phyloP scores from a whole-genome alignment of 2,888 invertebrate genomes.

The Drosophila maculinotata region DNA sequence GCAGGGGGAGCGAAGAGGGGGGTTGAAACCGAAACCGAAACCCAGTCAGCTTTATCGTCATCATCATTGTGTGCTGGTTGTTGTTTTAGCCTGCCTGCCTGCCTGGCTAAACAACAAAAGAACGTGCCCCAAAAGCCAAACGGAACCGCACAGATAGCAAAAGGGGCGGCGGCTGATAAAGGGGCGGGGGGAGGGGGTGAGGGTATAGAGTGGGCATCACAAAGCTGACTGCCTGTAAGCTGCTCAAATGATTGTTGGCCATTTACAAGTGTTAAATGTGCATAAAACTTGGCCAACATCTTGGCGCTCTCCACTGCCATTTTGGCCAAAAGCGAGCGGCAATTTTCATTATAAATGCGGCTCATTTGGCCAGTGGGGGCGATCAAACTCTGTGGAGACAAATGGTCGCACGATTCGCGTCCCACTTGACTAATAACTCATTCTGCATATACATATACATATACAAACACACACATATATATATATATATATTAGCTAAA shows the following conservation, averaged over 20 bases:
- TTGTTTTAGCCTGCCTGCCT: constrained; percentile 30
- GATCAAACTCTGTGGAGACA: constrained; percentile 30
- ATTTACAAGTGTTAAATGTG: constrained; percentile 71
- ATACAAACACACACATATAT: neutral
- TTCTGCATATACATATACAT: neutral
- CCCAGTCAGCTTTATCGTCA: constrained; percentile 46
- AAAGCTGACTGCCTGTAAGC: constrained; percentile 13
- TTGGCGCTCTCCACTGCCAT: constrained; percentile 2
- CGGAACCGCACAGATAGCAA: constrained; percentile 12
- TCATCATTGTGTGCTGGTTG: constrained; percentile 28
- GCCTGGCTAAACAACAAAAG: constrained; percentile 41
- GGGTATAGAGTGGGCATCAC: constrained; percentile 5
- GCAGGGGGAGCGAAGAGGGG: neutral
- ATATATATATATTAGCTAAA: neutral
- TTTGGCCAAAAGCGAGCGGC: constrained; percentile 25
- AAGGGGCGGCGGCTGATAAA: neutral
- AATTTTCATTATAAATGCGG: constrained; percentile 38
- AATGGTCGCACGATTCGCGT: constrained; percentile 32
- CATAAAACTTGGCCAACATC: constrained; percentile 45
- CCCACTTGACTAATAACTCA: constrained; percentile 36
- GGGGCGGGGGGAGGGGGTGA: neutral
- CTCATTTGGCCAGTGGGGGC: constrained; percentile 50
- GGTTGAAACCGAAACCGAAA: constrained; percentile 28
- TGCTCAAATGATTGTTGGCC: constrained; percentile 44
- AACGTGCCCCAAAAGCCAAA: constrained; percentile 46